These are phyloP conservation scores for Drosophila nigrodunni DNA, from an alignment of 1,140 invertebrate species.

Conservation along the genomic window DNA sequence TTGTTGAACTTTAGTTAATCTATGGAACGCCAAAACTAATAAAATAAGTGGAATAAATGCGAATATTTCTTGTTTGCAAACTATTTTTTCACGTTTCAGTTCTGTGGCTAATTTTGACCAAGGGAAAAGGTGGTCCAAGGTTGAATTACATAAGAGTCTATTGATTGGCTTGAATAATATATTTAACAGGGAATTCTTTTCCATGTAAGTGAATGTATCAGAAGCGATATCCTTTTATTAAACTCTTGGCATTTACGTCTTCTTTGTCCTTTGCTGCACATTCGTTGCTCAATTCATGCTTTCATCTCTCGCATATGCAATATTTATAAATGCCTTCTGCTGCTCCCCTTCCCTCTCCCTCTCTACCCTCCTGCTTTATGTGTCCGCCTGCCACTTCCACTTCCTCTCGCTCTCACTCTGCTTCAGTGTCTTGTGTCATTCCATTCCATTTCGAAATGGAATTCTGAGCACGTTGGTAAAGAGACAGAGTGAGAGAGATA, in stretches of 20 bases:
- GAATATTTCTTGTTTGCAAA: background rate
- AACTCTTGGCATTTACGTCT: background rate
- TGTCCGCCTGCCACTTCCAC: background rate
- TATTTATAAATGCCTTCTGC: conserved; percentile 60
- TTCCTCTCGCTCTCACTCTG: background rate
- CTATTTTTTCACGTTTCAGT: background rate
- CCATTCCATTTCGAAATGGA: conserved; percentile 74
- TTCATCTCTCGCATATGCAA: conserved; percentile 57
- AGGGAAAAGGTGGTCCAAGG: too few species aligned
- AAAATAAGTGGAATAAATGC: background rate
- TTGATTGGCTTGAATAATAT: too few species aligned
- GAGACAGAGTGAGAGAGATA: background rate
- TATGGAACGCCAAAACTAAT: conserved; percentile 3
- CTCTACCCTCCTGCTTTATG: background rate
- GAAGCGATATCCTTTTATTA: background rate
- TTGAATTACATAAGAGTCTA: too few species aligned
- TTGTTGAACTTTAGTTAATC: background rate
- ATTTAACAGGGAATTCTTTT: too few species aligned
- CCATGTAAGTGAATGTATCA: background rate
- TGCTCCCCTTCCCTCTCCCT: background rate
- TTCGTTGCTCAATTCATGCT: conserved; percentile 26
- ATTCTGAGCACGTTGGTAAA: conserved; percentile 71
- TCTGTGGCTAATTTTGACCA: too few species aligned
- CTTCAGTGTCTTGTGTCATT: conserved; percentile 21
- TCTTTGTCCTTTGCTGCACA: conserved; percentile 33